These are phyloP conservation scores for Oreocharis arfaki DNA, from an alignment of 2,113 vertebrate genomes.

Conservation along the genomic window DNA sequence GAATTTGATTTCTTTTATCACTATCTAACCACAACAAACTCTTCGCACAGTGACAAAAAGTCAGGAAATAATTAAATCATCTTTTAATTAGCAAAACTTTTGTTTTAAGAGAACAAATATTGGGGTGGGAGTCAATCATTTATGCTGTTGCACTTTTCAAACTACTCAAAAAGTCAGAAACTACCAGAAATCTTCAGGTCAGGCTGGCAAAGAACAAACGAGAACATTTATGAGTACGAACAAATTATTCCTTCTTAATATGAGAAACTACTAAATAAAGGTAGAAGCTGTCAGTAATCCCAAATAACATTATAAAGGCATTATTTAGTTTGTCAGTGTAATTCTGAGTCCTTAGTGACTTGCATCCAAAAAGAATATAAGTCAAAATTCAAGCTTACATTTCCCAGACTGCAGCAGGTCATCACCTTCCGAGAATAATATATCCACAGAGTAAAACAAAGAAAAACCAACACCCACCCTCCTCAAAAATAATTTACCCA, in stretches of 20 bases:
- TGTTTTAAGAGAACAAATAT: background rate
- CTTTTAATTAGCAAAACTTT: background rate
- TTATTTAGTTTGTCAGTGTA: background rate
- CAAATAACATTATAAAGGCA: background rate
- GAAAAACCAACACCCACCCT: background rate
- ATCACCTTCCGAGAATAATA: background rate
- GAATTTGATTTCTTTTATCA: background rate
- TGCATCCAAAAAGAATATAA: background rate
- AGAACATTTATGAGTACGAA: background rate
- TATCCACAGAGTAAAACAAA: background rate
- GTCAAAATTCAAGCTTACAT: background rate
- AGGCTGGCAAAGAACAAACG: background rate
- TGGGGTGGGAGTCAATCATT: background rate
- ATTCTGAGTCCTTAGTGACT: background rate
- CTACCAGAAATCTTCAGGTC: background rate
- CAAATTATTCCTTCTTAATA: background rate
- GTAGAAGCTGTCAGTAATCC: background rate
- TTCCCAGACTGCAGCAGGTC: background rate
- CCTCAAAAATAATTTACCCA: background rate
- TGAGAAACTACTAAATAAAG: background rate
- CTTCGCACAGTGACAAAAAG: background rate
- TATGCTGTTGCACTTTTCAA: background rate
- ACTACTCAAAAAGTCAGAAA: background rate
- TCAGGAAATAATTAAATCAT: background rate
- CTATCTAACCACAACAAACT: background rate